Evolutionary conservation across 2,888 invertebrate species (phyloP).

Genomic region (Tortricodes alternella): DNA sequence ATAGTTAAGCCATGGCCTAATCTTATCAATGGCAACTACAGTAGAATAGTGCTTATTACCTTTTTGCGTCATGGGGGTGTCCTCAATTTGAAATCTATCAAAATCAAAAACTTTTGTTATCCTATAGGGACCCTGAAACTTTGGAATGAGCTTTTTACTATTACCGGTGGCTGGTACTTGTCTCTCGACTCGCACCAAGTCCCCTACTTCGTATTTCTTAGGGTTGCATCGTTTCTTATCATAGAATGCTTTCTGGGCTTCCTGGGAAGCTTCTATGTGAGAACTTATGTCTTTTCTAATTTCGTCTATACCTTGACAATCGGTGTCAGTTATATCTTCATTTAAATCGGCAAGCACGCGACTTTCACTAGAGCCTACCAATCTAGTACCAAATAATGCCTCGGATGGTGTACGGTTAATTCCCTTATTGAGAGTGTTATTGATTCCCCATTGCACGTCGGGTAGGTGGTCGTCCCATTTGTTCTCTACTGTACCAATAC

Average conservation of each 20-base stretch:
- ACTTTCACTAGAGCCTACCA: not conserved
- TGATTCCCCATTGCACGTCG: slow-evolving; percentile 20
- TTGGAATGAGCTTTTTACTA: slow-evolving; percentile 27
- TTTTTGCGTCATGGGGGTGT: slow-evolving; percentile 28
- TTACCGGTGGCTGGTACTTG: slow-evolving; percentile 14
- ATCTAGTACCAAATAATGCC: not conserved
- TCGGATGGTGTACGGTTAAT: not conserved
- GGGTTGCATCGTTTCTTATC: slow-evolving; percentile 12
- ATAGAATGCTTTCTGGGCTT: slow-evolving; percentile 11
- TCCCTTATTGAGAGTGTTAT: slow-evolving; percentile 22
- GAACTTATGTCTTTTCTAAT: slow-evolving; percentile 7
- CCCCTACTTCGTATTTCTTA: slow-evolving; percentile 18
- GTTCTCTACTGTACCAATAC: not conserved
- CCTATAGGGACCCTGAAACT: slow-evolving; percentile 26
- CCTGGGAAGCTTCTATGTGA: not conserved
- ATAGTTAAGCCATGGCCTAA: slow-evolving; percentile 11
- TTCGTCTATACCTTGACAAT: not conserved
- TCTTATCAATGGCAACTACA: slow-evolving; percentile 22
- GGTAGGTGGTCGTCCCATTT: slow-evolving; percentile 15
- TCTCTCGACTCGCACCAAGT: slow-evolving; percentile 25
- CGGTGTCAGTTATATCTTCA: not conserved
- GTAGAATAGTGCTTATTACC: slow-evolving; percentile 4
- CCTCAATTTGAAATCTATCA: slow-evolving; percentile 24
- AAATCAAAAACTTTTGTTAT: slow-evolving; percentile 20
- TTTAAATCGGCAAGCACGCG: not conserved